Conservation (phyloP, 1,140 invertebrate species). For the Papilio helenus region DNA sequence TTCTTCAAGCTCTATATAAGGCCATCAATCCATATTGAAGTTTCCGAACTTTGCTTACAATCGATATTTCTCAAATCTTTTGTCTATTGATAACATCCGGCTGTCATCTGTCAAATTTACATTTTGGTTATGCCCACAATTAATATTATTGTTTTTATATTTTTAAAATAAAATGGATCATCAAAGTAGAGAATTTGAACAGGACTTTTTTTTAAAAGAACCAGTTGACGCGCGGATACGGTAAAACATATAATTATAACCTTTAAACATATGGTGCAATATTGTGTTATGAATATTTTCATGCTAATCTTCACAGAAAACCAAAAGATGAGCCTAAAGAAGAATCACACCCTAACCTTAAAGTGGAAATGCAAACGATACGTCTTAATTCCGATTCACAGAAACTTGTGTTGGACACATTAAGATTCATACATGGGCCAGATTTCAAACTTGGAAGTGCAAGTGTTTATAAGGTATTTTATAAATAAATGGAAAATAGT, state of each 20-base stretch:
- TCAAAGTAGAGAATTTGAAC: conserved; percentile 79
- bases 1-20: background rate
- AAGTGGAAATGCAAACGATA: conserved; percentile 89
- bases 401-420: conserved; percentile 87
- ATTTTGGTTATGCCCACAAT: background rate
- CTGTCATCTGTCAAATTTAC: background rate
- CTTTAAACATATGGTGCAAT: conserved; percentile 43
- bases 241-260: conserved; percentile 61
- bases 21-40: background rate
- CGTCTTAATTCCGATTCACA: conserved; percentile 86
- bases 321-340: conserved; percentile 71
- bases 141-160: conserved; percentile 6
- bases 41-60: background rate
- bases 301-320: conserved; percentile 58
- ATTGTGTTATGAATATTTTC: conserved; percentile 44
- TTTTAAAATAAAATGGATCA: conserved; percentile 69
- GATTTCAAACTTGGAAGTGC: conserved; percentile 84
- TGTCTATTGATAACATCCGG: background rate
- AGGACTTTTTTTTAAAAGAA: conserved; percentile 83
- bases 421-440: conserved; percentile 87
- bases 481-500: background rate
- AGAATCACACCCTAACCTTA: conserved; percentile 80
- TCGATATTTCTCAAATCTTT: background rate
- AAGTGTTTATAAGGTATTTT: conserved; percentile 81
- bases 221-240: conserved; percentile 82